Conservation (phyloP, 1,140 invertebrate species). For the Ostrea edulis region DNA sequence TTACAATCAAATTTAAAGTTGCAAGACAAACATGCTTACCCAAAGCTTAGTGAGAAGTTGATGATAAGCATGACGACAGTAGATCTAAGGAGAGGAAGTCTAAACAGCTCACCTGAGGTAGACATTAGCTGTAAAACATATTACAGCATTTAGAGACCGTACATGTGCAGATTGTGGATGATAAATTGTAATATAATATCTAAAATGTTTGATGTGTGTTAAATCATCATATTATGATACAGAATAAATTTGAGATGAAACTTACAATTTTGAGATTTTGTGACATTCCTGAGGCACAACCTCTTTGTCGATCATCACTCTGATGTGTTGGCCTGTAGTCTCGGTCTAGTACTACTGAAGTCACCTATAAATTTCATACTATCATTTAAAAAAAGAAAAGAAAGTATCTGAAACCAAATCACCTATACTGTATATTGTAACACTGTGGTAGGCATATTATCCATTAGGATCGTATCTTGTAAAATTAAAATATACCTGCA, state of each 20-base stretch:
- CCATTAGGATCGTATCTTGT: too few relatives aligned
- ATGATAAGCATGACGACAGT: constrained; percentile 78
- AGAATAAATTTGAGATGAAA: not conserved
- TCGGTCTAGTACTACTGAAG: not conserved
- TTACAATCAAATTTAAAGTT: too few relatives aligned
- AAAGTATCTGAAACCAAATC: too few relatives aligned
- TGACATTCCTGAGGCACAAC: not conserved
- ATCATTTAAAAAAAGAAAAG: too few relatives aligned
- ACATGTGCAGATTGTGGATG: too few relatives aligned
- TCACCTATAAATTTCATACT: not conserved
- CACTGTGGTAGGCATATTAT: too few relatives aligned
- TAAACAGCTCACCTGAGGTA: constrained; percentile 71
- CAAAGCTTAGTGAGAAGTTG: constrained; percentile 80
- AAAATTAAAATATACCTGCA: too few relatives aligned
- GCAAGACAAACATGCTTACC: constrained; percentile 75
- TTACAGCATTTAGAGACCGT: not conserved
- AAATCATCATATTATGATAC: too few relatives aligned
- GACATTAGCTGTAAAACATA: constrained; percentile 55
- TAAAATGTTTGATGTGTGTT: too few relatives aligned
- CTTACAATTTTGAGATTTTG: constrained; percentile 21
- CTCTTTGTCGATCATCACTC: not conserved
- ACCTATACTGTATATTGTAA: too few relatives aligned
- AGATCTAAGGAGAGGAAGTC: constrained; percentile 70
- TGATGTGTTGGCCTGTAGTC: not conserved
- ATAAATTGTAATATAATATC: too few relatives aligned